Base-by-base conservation (phyloP, 2,797 vertebrate species). In the Danio kyathit region DNA sequence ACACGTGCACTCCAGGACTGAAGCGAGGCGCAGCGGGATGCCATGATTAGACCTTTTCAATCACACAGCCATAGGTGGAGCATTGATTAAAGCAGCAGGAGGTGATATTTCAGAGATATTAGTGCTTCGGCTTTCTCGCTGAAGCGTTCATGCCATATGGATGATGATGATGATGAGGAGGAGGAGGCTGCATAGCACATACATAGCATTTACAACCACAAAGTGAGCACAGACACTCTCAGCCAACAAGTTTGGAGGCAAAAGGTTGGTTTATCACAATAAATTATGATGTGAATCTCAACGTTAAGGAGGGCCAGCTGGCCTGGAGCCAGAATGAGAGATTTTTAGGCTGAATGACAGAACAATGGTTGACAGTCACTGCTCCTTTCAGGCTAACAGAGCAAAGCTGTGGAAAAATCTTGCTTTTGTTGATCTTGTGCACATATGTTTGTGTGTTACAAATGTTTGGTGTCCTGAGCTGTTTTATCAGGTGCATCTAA, bases 11-110 rank as follows among this genome's bases (percentile, higher is more conserved):
- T 78, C 43, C 65, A 59, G 43, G 54, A 60, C 54, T 51, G 76
- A 78, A 57, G 14, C 51, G 40, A 77, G 63, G 38, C 66, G 51
- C 76, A 70, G 44, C 11, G 16, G 56, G 76, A 61, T 0, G n/a
- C 52, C 48, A 59, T 3, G 44, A 48, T 67, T 43, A 17, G 38
- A 48, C 63, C 65, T 44, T 41, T 43, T 5, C 13, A 41, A 71
- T 61, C 29, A 63, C 57, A 29, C 67, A n/a, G 19, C 6, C 57
- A 72, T n/a, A 21, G 67, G 38, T 63, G 67, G 12, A 61, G 40
- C 48, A 79, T 72, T 79, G 66, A 72, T 79, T 61, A 71, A 72
- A 72, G 17, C 57, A 79, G 77, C 57, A 13, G 77, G 29, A 6
- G 66, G 56, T 49, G 65, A 41, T 41, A 49, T 48, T 17, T 19